Conservation (phyloP, 2,113 vertebrate genomes). For the Chelonoidis abingdonii region DNA sequence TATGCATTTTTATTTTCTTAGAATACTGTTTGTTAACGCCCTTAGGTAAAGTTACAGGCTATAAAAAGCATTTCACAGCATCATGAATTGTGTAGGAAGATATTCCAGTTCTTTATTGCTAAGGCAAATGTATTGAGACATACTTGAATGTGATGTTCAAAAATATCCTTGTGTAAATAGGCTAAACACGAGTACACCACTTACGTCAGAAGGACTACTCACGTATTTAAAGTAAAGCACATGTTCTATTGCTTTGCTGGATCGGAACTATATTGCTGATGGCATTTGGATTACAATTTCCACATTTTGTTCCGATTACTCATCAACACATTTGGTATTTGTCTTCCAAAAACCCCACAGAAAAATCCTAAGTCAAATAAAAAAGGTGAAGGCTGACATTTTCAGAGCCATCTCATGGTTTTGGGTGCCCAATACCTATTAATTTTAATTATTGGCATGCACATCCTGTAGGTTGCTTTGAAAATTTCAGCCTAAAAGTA, state of each 20-base stretch:
- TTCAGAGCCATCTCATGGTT: background rate
- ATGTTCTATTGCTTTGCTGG: background rate
- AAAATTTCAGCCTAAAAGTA: background rate
- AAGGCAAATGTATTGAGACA: constrained; percentile 35
- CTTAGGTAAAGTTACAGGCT: background rate
- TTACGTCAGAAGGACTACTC: constrained; percentile 3
- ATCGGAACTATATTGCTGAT: background rate
- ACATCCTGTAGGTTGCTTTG: background rate
- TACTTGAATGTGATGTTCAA: constrained; percentile 21
- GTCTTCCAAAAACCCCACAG: background rate
- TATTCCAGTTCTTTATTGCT: constrained; percentile 9
- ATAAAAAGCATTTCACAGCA: constrained; percentile 40
- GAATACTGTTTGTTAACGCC: background rate
- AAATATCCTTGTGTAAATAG: constrained; percentile 1
- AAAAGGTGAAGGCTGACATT: background rate
- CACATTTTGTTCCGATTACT: background rate
- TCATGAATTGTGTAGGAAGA: constrained; percentile 63
- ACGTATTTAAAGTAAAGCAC: background rate
- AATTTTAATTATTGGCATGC: background rate
- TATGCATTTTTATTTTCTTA: constrained; percentile 1
- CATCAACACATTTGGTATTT: background rate
- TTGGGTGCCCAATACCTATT: background rate
- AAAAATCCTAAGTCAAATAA: background rate
- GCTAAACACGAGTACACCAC: constrained; percentile 45
- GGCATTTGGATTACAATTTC: background rate